Evolutionary conservation across 1,140 invertebrate species (phyloP).

Genomic region (Meloidogyne hapla): DNA sequence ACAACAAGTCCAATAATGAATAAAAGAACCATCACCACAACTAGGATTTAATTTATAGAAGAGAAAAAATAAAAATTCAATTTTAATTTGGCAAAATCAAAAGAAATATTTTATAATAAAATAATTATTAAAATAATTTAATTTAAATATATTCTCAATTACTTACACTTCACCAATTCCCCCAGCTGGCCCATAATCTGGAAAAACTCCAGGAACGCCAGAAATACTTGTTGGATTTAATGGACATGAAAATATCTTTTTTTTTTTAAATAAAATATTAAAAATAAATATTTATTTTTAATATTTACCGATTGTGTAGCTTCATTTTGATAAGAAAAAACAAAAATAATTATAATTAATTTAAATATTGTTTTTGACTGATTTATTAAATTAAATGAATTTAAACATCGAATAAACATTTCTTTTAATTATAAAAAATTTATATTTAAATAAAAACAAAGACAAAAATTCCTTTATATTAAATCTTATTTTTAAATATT

Average conservation of each 20-base stretch:
- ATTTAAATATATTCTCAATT: no score
- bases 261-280: background rate
- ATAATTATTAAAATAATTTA: no score
- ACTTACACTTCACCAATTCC: slow-evolving; percentile 49
- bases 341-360: background rate
- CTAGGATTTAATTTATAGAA: slow-evolving; percentile 46
- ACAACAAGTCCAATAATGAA: slow-evolving; percentile 60
- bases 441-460: no score
- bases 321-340: background rate
- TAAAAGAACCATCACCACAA: slow-evolving; percentile 58
- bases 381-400: background rate
- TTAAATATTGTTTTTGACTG: background rate
- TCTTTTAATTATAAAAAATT: no score
- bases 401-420: no score
- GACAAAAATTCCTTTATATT: no score
- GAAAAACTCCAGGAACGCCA: slow-evolving; percentile 33
- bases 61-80: no score
- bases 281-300: no score
- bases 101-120: no score
- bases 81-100: no score
- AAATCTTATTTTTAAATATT: no score
- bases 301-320: background rate
- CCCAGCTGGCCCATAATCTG: slow-evolving; percentile 31
- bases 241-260: slow-evolving; percentile 35
- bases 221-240: slow-evolving; percentile 33